phyloP scores from a whole-genome alignment of 2,113 vertebrate genomes.

The Sciurus niger region DNA sequence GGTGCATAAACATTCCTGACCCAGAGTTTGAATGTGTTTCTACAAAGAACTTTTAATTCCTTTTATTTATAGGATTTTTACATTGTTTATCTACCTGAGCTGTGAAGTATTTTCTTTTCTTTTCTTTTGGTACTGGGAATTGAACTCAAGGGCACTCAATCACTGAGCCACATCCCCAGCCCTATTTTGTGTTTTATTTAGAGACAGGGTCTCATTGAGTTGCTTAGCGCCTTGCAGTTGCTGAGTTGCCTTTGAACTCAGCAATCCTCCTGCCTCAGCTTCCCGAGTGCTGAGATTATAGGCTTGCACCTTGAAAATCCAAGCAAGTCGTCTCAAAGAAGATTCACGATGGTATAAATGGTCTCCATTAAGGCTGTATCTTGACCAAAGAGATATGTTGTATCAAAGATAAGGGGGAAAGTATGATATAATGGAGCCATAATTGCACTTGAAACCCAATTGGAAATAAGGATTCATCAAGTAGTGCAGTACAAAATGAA shows the following conservation, averaged over 20 bases:
- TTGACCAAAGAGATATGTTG: background rate
- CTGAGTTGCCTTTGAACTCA: no score
- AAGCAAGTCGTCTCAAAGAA: background rate
- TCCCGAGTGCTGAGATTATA: no score
- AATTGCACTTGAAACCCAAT: background rate
- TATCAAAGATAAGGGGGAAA: background rate
- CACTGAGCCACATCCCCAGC: no score
- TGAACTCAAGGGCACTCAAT: no score
- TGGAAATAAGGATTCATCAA: background rate
- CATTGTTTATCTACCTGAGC: background rate
- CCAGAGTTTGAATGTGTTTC: background rate
- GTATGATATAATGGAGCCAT: background rate
- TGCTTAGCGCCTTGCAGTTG: no score
- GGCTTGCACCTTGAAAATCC: background rate
- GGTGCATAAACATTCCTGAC: background rate
- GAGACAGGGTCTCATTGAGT: no score
- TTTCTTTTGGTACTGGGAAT: no score
- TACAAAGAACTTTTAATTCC: background rate
- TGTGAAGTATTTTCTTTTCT: background rate
- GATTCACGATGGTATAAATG: background rate
- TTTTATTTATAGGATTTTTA: background rate
- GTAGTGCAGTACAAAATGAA: background rate
- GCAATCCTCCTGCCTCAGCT: no score
- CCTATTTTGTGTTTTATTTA: no score
- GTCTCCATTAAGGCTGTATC: background rate